These are phyloP conservation scores for Cecropterus lyciades DNA, from an alignment of 1,140 invertebrate genomes.

Conservation along the genomic window DNA sequence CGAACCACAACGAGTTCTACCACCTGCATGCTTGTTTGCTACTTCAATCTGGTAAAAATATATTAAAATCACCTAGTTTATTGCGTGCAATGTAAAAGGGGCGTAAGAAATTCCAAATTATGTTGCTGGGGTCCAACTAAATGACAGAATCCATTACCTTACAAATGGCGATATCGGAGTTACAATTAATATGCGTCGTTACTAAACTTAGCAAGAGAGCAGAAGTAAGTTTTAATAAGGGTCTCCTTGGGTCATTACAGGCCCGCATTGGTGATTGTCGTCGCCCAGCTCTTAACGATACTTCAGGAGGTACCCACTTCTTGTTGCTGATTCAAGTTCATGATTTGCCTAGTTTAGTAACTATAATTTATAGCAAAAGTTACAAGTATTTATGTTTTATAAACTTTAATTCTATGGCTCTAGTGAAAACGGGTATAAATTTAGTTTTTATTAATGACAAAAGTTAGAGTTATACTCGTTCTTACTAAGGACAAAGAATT, in stretches of 20 bases:
- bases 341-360: background rate
- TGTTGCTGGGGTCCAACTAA: conserved; percentile 26
- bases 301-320: conserved; percentile 42
- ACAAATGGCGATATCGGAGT: conserved; percentile 62
- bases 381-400: too few relatives aligned
- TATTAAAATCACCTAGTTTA: background rate
- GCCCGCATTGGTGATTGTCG: conserved; percentile 63
- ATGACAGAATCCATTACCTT: conserved; percentile 42
- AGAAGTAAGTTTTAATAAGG: conserved; percentile 75
- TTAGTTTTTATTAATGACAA: too few relatives aligned
- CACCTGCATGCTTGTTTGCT: too few relatives aligned
- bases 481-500: too few relatives aligned
- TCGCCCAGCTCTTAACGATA: conserved; percentile 65
- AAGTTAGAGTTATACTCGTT: too few relatives aligned
- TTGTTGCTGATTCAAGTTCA: background rate
- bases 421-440: too few relatives aligned
- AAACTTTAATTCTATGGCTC: too few relatives aligned
- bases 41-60: too few relatives aligned
- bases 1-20: too few relatives aligned
- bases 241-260: conserved; percentile 68
- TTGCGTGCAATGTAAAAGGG: background rate
- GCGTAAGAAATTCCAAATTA: conserved; percentile 21
- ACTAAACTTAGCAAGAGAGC: conserved; percentile 57
- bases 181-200: conserved; percentile 70
- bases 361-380: background rate